Percentiles rank a stretch among this genome's conserved stretches.
Evolutionary conservation across 2,888 invertebrate species (phyloP).

Genomic region (Phortica okadai): DNA sequence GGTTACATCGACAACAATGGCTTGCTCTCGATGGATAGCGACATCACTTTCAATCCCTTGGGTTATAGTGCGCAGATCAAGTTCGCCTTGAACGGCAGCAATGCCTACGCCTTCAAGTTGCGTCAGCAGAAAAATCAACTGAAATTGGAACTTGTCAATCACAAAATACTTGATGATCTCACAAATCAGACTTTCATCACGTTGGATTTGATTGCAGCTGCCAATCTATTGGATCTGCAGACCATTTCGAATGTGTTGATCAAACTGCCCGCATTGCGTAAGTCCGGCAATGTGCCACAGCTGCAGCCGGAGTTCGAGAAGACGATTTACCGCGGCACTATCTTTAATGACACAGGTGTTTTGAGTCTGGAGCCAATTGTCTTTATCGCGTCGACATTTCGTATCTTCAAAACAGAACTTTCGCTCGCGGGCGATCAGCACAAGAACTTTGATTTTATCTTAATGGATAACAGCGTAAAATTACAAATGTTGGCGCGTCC

Average conservation of each 20-base stretch:
- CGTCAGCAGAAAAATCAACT: conserved; percentile 34
- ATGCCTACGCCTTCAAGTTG: conserved; percentile 36
- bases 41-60: conserved; percentile 46
- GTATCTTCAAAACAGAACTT: conserved; percentile 38
- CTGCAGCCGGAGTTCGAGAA: conserved; percentile 49
- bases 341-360: conserved; percentile 41
- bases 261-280: neutral
- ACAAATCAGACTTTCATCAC: neutral
- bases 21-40: conserved; percentile 36
- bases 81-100: conserved; percentile 39
- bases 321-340: conserved; percentile 48
- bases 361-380: conserved; percentile 47
- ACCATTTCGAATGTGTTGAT: neutral
- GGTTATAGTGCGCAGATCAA: conserved; percentile 36
- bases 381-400: conserved; percentile 40
- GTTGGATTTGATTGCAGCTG: conserved; percentile 35
- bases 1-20: conserved; percentile 44
- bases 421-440: conserved; percentile 46
- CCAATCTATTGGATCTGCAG: conserved; percentile 29
- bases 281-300: conserved; percentile 5
- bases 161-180: neutral
- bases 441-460: conserved; percentile 39
- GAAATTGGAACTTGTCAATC: conserved; percentile 23
- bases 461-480: conserved; percentile 37
- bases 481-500: conserved; percentile 30